Percentiles rank a stretch among this genome's conserved stretches.
Evolutionary conservation across 2,888 invertebrate genomes (phyloP).

Genomic region (Polietes domitor): DNA sequence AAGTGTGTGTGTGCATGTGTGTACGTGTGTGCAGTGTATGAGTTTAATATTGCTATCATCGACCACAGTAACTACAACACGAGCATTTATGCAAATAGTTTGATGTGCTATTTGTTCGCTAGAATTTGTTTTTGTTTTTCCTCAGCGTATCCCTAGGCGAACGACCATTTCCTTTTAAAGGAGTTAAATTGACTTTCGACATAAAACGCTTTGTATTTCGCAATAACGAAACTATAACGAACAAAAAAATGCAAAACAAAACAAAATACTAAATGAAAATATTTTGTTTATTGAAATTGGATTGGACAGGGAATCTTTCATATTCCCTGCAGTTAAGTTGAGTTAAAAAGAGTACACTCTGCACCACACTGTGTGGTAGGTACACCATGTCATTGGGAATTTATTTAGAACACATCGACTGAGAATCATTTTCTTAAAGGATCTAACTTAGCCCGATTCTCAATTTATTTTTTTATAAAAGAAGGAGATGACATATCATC

Average conservation of each 20-base stretch:
- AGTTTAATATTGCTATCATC: neutral
- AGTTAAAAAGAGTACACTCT: too few relatives aligned
- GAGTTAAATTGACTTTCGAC: neutral
- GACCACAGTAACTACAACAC: neutral
- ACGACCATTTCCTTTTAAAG: constrained; percentile 4
- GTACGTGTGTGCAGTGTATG: neutral
- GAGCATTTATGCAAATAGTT: constrained; percentile 34
- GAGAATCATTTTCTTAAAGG: too few relatives aligned
- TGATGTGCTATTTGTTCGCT: neutral
- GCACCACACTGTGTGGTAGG: too few relatives aligned
- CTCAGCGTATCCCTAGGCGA: neutral
- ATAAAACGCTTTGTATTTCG: constrained; percentile 10
- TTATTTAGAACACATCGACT: too few relatives aligned
- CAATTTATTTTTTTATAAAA: too few relatives aligned
- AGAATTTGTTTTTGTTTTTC: neutral
- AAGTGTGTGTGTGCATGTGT: neutral
- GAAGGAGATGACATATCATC: too few relatives aligned
- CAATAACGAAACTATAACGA: neutral
- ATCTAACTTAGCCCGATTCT: too few relatives aligned
- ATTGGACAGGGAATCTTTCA: neutral
- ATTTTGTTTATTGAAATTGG: constrained; percentile 1
- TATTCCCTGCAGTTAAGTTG: too few relatives aligned
- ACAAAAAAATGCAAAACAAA: neutral
- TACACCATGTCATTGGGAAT: too few relatives aligned
- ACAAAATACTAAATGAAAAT: too few relatives aligned